Base-by-base conservation (phyloP, 2,888 invertebrate genomes). In the Cinara cedri region DNA sequence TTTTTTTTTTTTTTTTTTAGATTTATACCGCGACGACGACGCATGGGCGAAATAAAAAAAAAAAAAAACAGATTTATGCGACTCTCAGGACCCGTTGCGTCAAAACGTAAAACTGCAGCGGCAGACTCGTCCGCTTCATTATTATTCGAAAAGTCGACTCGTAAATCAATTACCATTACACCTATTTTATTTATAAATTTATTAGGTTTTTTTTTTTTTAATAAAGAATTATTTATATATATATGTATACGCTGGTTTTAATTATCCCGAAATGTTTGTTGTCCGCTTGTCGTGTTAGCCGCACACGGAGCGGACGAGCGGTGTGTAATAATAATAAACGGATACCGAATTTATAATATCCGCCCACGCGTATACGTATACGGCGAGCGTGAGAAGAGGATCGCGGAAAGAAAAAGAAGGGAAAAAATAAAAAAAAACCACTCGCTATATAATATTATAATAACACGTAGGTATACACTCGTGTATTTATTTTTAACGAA, bases 81-180 rank as follows among this genome's bases (percentile, higher is more conserved):
- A 62, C 62, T 62, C 60, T 49, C 62, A 72, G 49, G 72, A 72
- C 62, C 62, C 49, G 49, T 49, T 11, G 42, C 19, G 72, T 51
- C 51, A 74, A 74, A 62, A 6, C 6, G 74, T 51, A 51, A 68
- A 68, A 78, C 57, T 49, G 24, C n/a, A n/a, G n/a, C n/a, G n/a
- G n/a, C n/a, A n/a, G n/a, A n/a, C n/a, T 78, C 76, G 21, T 78
- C 68, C 68, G 34, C 60, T 68, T 68, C 57, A 24, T 78, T 78
- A 76, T 55, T 46, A 78, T 74, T 63, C 21, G 60, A 68, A 63
- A 62, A 74, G 74, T 63, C 60, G 2, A 57, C 66, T 70, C 76
- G 57, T 78, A 78, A 78, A 78, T 78, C 76, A 78, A 78, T 78
- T 70, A 78, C 49, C 57, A 57, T 68, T 68, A 78, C 34, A 34